Evolutionary conservation across 2,888 invertebrate genomes (phyloP), one percentile per base, ranked within the genome.

Genomic region (Limnephilus rhombicus): DNA sequence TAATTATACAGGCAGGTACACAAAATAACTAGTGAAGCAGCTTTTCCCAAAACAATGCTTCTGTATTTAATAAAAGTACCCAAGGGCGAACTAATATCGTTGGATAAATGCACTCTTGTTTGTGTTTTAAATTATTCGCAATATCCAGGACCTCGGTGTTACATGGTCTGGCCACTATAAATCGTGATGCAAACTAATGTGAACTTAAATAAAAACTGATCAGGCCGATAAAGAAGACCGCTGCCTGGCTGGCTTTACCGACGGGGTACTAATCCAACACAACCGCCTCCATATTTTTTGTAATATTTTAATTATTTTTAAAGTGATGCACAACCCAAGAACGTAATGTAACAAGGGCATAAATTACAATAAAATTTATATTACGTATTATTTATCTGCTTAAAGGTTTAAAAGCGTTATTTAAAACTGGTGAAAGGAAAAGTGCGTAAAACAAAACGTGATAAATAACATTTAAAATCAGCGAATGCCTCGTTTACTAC

Each of bases 101-200:
- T 83, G 15, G 82, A 83, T 31, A 83, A 83, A 37, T 83, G 82
- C 82, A 31, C 18, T 37, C 31, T 83, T 83, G 82, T 83, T 83
- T 83, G 82, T 24, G 15, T 34, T 83, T 83, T 83, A 37, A 83
- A 83, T 83, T 15, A 37, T 37, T 83, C 82, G 82, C 31, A 83
- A 83, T 31, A 83, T 83, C 31, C 82, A 82, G 82, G 82, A 83
- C 34, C 31, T 83, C 34, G 34, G 82, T 83, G 34, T 83, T 34
- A 31, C 82, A 83, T 34, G 49, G 49, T 53, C 49, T 85, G 92
- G 85, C 90, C 80, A 83, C 82, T 90, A 92, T 92, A 90, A 90
- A 92, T 92, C 90, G 90, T 88, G 92, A 92, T 90, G 90, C 82
- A 90, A 90, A 92, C 90, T 92, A 92, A 90, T 92, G 92, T 90